Conservation (phyloP, 2,113 vertebrate species). For the Nesogale talazaci region DNA sequence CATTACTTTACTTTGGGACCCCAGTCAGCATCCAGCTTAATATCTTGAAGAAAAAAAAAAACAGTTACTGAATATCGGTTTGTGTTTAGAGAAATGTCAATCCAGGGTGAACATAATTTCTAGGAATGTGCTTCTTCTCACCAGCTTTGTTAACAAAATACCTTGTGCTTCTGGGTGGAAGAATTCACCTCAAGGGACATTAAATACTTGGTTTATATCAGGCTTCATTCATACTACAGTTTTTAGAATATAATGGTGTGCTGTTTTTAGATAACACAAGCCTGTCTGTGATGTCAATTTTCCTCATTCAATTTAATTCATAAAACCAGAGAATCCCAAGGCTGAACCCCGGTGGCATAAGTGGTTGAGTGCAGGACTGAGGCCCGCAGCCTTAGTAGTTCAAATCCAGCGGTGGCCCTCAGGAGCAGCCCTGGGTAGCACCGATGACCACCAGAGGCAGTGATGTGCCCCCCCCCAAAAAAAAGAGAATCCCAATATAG, state of each 20-base stretch:
- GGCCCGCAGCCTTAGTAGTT: too few species aligned
- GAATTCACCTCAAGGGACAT: constrained; percentile 26
- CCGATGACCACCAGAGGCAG: too few species aligned
- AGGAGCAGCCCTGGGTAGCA: too few species aligned
- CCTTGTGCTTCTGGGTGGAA: neutral
- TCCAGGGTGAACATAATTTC: too few species aligned
- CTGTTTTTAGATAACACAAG: neutral
- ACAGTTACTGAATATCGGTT: neutral
- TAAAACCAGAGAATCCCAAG: neutral
- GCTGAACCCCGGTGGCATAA: too few species aligned
- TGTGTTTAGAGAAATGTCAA: neutral
- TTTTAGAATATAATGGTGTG: neutral
- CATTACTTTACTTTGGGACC: neutral
- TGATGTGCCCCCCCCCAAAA: too few species aligned
- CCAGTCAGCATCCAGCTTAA: neutral
- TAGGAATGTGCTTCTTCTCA: neutral
- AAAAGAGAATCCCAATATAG: neutral
- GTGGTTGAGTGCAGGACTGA: too few species aligned
- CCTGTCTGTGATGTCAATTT: neutral
- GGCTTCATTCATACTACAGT: neutral
- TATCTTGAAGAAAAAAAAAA: neutral
- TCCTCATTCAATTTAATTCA: constrained; percentile 18
- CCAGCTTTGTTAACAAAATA: neutral
- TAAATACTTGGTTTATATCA: neutral
- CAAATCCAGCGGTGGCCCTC: too few species aligned